Percentiles rank a stretch among this genome's conserved stretches.
These are phyloP conservation scores for Willowsia nigromaculata DNA, from an alignment of 2,888 invertebrate genomes.

Conservation along the genomic window DNA sequence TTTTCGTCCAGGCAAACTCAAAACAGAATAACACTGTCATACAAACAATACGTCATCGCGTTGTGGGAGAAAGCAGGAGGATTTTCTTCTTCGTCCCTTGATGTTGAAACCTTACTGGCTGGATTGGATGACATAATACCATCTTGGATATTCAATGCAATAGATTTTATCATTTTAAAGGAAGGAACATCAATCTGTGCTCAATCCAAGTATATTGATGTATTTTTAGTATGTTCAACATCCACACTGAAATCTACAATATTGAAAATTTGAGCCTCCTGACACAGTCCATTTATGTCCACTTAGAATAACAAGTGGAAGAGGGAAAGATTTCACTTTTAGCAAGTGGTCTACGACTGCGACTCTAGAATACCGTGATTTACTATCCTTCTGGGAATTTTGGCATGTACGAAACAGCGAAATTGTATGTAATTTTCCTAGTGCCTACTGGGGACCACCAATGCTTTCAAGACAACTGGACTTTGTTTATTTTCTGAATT, in stretches of 20 bases:
- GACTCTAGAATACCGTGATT: too few relatives aligned
- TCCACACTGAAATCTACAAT: conserved; percentile 34
- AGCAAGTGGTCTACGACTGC: conserved; percentile 1
- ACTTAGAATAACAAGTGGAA: conserved; percentile 56
- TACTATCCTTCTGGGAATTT: conserved; percentile 33
- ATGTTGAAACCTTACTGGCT: conserved; percentile 4
- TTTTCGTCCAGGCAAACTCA: background rate
- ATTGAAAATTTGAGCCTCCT: conserved; percentile 60
- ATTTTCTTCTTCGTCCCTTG: background rate
- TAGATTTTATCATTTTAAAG: conserved; percentile 22
- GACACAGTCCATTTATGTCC: conserved; percentile 65
- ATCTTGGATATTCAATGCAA: conserved; percentile 31
- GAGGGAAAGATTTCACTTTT: conserved; percentile 14
- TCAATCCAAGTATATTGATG: conserved; percentile 43
- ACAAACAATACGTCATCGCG: background rate
- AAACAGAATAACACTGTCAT: conserved; percentile 24
- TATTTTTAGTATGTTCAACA: conserved; percentile 33
- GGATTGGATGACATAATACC: background rate
- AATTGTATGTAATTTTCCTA: background rate
- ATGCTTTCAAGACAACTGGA: background rate
- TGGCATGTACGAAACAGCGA: conserved; percentile 17
- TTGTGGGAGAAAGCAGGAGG: background rate
- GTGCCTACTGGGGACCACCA: background rate
- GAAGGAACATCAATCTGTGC: conserved; percentile 56
- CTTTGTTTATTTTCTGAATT: too few relatives aligned